These are phyloP conservation scores for Triplophysa tibetana DNA, from an alignment of 2,113 vertebrate genomes.

Conservation along the genomic window DNA sequence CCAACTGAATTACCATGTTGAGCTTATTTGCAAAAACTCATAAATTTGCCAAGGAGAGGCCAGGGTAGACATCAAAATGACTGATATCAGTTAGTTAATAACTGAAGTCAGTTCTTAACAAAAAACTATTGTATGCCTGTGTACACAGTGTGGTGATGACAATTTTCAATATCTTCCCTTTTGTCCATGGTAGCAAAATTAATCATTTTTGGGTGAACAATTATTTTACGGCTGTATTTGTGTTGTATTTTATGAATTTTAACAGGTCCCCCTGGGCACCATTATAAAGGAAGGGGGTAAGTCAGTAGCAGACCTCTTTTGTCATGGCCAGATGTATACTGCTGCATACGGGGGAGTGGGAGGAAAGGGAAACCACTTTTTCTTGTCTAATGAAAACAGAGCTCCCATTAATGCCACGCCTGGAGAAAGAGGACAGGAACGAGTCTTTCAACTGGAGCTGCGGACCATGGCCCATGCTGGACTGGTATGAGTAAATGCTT, in stretches of 20 bases:
- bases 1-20: too few relatives aligned
- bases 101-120: too few relatives aligned
- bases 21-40: too few relatives aligned
- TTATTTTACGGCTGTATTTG: background rate
- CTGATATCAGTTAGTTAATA: too few relatives aligned
- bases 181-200: too few relatives aligned
- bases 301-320: slow-evolving; percentile 79
- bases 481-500: slow-evolving; percentile 72
- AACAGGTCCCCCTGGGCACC: slow-evolving; percentile 89
- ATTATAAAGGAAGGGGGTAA: slow-evolving; percentile 83
- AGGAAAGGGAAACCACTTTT: slow-evolving; percentile 93
- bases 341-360: slow-evolving; percentile 85
- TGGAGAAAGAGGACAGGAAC: slow-evolving; percentile 82
- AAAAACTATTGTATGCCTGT: too few relatives aligned
- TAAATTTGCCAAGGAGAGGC: too few relatives aligned
- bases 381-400: slow-evolving; percentile 90
- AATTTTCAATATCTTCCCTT: too few relatives aligned
- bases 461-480: slow-evolving; percentile 92
- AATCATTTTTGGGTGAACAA: background rate
- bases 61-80: too few relatives aligned
- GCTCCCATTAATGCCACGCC: slow-evolving; percentile 78
- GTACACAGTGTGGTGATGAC: too few relatives aligned
- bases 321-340: slow-evolving; percentile 80
- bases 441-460: slow-evolving; percentile 85
- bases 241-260: background rate